These are phyloP conservation scores for Acanthochromis polyacanthus DNA, from an alignment of 2,113 vertebrate genomes.

Conservation along the genomic window DNA sequence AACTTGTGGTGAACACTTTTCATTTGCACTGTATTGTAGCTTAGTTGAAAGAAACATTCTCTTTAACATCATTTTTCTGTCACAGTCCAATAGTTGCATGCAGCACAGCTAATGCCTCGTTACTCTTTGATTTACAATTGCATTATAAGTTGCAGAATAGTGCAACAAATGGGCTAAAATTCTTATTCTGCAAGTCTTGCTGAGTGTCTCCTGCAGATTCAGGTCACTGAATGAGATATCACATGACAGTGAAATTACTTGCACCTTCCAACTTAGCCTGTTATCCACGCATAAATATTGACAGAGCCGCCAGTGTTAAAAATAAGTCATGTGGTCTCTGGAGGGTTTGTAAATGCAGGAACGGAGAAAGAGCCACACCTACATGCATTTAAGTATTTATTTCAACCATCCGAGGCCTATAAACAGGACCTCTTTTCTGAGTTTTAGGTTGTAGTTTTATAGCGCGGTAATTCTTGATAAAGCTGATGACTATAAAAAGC, in stretches of 20 bases:
- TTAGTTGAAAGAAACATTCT: no score
- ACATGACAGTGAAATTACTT: not conserved
- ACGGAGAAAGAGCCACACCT: conserved; percentile 15
- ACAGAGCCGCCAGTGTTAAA: conserved; percentile 16
- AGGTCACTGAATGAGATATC: not conserved
- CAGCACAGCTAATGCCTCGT: not conserved
- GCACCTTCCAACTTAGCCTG: not conserved
- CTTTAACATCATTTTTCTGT: not conserved
- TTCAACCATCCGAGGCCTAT: conserved; percentile 21
- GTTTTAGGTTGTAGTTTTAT: conserved; percentile 30
- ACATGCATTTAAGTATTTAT: conserved; percentile 19
- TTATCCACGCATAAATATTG: conserved; percentile 22
- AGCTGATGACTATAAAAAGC: not conserved
- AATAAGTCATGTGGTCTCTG: not conserved
- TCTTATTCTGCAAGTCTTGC: not conserved
- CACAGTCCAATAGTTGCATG: no score
- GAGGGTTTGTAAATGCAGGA: conserved; percentile 12
- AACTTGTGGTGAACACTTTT: no score
- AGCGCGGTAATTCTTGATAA: conserved; percentile 12
- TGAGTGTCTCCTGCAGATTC: not conserved
- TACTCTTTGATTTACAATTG: not conserved
- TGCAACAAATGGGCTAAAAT: not conserved
- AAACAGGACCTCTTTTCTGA: conserved; percentile 33
- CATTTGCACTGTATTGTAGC: no score
- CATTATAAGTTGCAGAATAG: no score